Percentiles rank a stretch among this genome's conserved stretches.
Evolutionary conservation across 2,797 vertebrate genomes (phyloP).

Genomic region (Manis javanica): DNA sequence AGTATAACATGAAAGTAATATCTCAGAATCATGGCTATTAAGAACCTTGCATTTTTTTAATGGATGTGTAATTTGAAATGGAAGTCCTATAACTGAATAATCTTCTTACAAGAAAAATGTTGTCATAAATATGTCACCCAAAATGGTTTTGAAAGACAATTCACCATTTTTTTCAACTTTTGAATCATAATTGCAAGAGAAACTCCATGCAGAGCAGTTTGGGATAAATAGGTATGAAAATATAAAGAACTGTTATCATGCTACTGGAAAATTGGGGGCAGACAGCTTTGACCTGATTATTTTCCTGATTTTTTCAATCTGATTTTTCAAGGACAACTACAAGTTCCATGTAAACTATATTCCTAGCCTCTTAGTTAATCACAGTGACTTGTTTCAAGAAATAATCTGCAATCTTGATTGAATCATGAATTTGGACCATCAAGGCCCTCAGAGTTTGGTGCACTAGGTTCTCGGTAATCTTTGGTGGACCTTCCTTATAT

Average conservation of each 20-base stretch:
- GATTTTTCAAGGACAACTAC: slow-evolving; percentile 33
- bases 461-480: not conserved
- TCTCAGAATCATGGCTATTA: slow-evolving; percentile 18
- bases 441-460: not conserved
- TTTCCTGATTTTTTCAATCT: slow-evolving; percentile 40
- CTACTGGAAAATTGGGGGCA: slow-evolving; percentile 37
- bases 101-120: not conserved
- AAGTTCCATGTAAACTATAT: not conserved
- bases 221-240: slow-evolving; percentile 10
- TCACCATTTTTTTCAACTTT: slow-evolving; percentile 9
- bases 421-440: not conserved
- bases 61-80: not conserved
- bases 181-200: not conserved
- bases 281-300: slow-evolving; percentile 6
- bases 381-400: slow-evolving; percentile 23
- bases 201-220: not conserved
- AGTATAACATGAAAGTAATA: slow-evolving; percentile 36
- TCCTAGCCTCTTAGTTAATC: slow-evolving; percentile 30
- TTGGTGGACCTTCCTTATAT: not conserved
- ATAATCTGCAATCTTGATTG: not conserved
- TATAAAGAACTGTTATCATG: not conserved
- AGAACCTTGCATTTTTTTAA: not conserved
- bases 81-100: not conserved
- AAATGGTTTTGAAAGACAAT: slow-evolving; percentile 18
- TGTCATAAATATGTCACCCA: not conserved